Evolutionary conservation across 2,888 invertebrate species (phyloP).

Genomic region (Lasioglossum villosulum): DNA sequence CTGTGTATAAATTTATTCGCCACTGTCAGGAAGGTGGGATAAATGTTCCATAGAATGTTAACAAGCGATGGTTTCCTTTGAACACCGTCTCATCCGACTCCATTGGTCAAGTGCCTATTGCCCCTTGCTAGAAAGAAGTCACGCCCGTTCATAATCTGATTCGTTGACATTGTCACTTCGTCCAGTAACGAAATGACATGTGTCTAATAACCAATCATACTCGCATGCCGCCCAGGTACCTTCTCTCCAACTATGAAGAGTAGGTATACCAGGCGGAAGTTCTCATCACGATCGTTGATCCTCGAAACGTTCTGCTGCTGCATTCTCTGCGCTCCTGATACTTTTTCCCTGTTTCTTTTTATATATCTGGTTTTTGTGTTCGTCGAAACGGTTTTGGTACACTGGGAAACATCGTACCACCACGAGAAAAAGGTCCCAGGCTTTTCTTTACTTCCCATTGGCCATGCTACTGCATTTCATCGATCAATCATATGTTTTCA

Average conservation of each 20-base stretch:
- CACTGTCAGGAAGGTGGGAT: conserved; percentile 9
- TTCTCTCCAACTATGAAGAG: background rate
- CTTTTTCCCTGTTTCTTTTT: conserved; percentile 4
- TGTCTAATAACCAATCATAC: background rate
- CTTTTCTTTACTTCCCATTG: background rate
- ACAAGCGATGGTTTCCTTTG: background rate
- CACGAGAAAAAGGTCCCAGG: background rate
- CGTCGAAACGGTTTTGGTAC: background rate
- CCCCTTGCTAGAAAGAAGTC: background rate
- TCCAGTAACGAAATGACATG: background rate
- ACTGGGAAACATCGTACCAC: background rate
- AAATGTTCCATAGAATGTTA: background rate
- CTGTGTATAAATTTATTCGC: conserved; percentile 38
- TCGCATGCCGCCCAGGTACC: background rate
- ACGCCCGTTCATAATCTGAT: background rate
- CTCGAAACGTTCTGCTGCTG: background rate
- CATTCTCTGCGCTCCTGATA: background rate
- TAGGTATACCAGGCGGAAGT: background rate
- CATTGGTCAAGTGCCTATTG: background rate
- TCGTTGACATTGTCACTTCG: background rate
- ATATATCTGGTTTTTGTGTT: background rate
- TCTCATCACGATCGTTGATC: background rate
- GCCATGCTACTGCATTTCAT: background rate
- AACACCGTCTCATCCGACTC: background rate
- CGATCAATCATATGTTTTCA: background rate